phyloP scores from a whole-genome alignment of 2,888 invertebrate species.

The Platycheirus rosarum region DNA sequence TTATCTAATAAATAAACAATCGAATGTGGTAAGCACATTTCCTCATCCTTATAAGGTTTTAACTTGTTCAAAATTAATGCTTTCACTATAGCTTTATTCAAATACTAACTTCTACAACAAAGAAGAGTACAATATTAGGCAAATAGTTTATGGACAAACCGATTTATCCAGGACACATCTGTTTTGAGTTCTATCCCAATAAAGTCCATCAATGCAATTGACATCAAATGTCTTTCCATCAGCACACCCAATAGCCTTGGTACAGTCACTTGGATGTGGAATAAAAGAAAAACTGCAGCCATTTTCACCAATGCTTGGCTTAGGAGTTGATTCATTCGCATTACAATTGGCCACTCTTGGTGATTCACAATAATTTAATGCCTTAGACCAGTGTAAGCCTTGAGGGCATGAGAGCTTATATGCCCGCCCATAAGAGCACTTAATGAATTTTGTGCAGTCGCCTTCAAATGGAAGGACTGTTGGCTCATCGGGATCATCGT shows the following conservation, averaged over 20 bases:
- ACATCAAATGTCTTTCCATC: background rate
- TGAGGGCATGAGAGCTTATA: constrained; percentile 50
- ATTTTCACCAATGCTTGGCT: constrained; percentile 21
- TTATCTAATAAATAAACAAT: too few relatives aligned
- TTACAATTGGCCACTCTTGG: constrained; percentile 29
- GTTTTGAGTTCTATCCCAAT: background rate
- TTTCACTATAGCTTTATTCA: too few relatives aligned
- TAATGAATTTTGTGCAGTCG: constrained; percentile 62
- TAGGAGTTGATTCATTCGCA: background rate
- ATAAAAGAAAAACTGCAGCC: constrained; percentile 17
- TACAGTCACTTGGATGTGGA: constrained; percentile 75
- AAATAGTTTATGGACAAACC: background rate
- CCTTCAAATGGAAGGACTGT: constrained; percentile 31
- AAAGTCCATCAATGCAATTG: background rate
- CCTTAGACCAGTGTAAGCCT: constrained; percentile 46
- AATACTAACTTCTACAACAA: too few relatives aligned
- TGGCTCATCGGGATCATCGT: constrained; percentile 48
- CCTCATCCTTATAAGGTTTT: too few relatives aligned
- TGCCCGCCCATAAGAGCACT: constrained; percentile 52
- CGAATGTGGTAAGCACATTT: too few relatives aligned
- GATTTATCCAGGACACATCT: background rate
- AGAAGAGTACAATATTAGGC: too few relatives aligned
- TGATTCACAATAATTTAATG: constrained; percentile 57
- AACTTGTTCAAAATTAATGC: too few relatives aligned
- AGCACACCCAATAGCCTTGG: constrained; percentile 49